phyloP scores from a whole-genome alignment of 2,113 vertebrate species.

The Andinoacara biseriatus region DNA sequence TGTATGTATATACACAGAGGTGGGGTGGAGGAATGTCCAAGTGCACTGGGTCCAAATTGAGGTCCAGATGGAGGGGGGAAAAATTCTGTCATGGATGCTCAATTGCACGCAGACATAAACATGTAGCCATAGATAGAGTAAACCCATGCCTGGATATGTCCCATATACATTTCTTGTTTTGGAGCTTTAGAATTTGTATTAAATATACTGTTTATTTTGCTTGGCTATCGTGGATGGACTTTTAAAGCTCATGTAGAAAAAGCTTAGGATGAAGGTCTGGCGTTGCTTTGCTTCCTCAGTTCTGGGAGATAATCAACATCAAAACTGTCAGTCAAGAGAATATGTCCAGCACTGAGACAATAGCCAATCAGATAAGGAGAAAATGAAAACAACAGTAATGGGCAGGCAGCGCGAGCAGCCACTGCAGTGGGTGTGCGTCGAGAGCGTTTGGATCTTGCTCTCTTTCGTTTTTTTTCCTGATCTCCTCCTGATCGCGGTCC shows the following conservation, averaged over 20 bases:
- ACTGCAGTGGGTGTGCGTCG: conserved; percentile 15
- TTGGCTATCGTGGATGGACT: conserved; percentile 49
- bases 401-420: conserved; percentile 26
- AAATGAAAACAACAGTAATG: conserved; percentile 33
- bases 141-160: conserved; percentile 52
- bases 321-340: conserved; percentile 43
- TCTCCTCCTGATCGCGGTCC: conserved; percentile 54
- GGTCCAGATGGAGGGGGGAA: conserved; percentile 15
- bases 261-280: conserved; percentile 2
- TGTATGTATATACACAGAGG: conserved; percentile 42
- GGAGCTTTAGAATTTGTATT: conserved; percentile 46
- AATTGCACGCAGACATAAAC: conserved; percentile 79
- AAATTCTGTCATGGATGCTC: conserved; percentile 62
- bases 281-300: not conserved
- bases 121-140: conserved; percentile 40
- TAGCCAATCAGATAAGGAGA: conserved; percentile 72
- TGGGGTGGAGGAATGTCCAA: conserved; percentile 50
- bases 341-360: conserved; percentile 43
- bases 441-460: conserved; percentile 56
- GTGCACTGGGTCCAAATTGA: conserved; percentile 54
- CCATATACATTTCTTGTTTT: conserved; percentile 55
- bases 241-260: conserved; percentile 1
- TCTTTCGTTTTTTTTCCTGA: conserved; percentile 24
- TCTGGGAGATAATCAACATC: conserved; percentile 41
- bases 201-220: conserved; percentile 56